Evolutionary conservation across 2,113 vertebrate species (phyloP), one percentile per base, ranked within the genome.

Genomic region (Alces alces): DNA sequence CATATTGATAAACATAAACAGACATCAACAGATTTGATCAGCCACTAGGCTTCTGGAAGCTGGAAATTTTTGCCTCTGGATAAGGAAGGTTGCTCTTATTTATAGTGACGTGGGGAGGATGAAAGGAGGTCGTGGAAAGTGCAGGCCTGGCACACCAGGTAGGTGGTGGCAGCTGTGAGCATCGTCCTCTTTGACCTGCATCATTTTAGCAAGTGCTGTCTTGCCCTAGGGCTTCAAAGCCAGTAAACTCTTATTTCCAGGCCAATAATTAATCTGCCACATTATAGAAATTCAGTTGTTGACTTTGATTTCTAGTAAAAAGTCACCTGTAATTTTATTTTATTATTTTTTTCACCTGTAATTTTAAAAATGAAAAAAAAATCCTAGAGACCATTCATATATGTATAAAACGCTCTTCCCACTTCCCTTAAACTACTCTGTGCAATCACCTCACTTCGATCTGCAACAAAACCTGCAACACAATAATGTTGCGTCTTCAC

Each of bases 181-280:
- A 10, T 1, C 0, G 1, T 30, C 2, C 19, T 52, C n/a, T 11
- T 17, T 3, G 36, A 4, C 28, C n/a, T 21, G 52, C 17, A 0
- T 60, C 6, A 57, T 60, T 91, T 61, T 19, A 45, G 28, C 27
- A 78, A 17, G 61, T 8, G 57, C 25, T 5, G 9, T 23, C 39
- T 33, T 52, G 12, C 21, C 45, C 9, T 13, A 10, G 19, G 61
- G 14, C 43, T 61, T 30, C 16, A 55, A 91, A 47, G 5, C 33
- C 58, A 79, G 39, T 6, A 30, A 15, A 19, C 50, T 84, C 39
- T 57, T 52, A 33, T 36, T 47, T 54, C 8, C 39, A 25, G 54
- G 85, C 15, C 27, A 21, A 5, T 19, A 33, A 57, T 30, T 28
- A 9, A 83, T 4, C 78, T 30, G 16, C 13, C 13, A 47, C 10